Evolutionary conservation across 2,888 invertebrate genomes (phyloP).

Genomic region (Acanthosoma haemorrhoidale): DNA sequence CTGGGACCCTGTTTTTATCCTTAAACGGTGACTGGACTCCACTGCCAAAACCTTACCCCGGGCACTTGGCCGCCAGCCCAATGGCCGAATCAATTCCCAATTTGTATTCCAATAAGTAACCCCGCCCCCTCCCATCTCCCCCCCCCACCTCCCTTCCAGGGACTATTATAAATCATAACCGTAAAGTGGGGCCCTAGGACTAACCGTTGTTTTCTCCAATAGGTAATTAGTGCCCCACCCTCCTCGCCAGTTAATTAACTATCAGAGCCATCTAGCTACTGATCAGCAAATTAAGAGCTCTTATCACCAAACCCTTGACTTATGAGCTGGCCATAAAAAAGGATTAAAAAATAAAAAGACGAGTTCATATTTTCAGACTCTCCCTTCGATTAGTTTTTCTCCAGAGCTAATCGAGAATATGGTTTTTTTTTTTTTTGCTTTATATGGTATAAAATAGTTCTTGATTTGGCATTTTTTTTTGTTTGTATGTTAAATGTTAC

Average conservation of each 20-base stretch:
- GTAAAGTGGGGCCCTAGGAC: neutral
- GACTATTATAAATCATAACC: conserved; percentile 15
- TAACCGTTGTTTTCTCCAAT: neutral
- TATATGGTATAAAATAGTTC: too few species aligned
- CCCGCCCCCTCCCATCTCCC: neutral
- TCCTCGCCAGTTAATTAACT: neutral
- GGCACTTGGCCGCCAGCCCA: conserved; percentile 34
- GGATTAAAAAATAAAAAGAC: too few species aligned
- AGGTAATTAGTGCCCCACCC: neutral
- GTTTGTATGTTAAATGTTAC: too few species aligned
- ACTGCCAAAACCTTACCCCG: conserved; percentile 15
- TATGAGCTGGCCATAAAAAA: too few species aligned
- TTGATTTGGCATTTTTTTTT: too few species aligned
- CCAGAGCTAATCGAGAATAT: too few species aligned
- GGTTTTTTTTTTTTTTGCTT: too few species aligned
- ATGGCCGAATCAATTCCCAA: conserved; percentile 40
- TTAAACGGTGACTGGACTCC: neutral
- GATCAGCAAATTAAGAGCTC: conserved; percentile 4
- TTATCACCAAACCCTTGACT: neutral
- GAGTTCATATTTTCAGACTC: neutral
- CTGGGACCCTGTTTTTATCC: conserved; percentile 9
- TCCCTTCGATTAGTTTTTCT: neutral
- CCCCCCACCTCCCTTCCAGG: neutral
- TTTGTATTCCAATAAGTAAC: conserved; percentile 40
- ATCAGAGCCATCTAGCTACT: neutral